phyloP scores from a whole-genome alignment of 2,113 vertebrate species.

The Phocoena phocoena region DNA sequence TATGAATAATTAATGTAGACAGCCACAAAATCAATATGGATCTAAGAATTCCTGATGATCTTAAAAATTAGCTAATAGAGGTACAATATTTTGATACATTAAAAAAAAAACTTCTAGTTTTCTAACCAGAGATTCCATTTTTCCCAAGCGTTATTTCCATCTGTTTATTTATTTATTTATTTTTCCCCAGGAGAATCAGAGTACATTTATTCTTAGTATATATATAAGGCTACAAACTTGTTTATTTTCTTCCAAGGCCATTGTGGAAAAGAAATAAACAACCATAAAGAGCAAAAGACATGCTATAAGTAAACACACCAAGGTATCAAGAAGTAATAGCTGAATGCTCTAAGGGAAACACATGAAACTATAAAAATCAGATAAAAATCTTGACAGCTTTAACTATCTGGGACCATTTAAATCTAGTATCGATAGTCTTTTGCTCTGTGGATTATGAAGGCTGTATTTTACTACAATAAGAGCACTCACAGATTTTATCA shows the following conservation, averaged over 20 bases:
- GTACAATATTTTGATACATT: neutral
- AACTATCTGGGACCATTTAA: neutral
- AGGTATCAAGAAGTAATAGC: neutral
- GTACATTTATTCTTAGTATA: neutral
- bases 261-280: neutral
- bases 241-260: neutral
- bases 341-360: neutral
- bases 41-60: neutral
- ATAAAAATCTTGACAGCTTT: neutral
- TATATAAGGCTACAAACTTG: neutral
- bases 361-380: slow-evolving; percentile 6
- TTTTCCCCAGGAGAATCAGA: neutral
- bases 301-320: neutral
- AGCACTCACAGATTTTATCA: neutral
- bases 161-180: neutral
- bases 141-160: slow-evolving; percentile 25
- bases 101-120: neutral
- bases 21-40: neutral
- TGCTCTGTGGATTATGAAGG: neutral
- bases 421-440: neutral
- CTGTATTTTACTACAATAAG: neutral
- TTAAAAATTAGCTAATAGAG: slow-evolving; percentile 14
- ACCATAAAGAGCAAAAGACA: neutral
- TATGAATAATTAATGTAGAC: slow-evolving; percentile 24
- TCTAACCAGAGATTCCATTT: neutral